Evolutionary conservation across 1,140 invertebrate genomes (phyloP).

Genomic region (Achroia grisella): DNA sequence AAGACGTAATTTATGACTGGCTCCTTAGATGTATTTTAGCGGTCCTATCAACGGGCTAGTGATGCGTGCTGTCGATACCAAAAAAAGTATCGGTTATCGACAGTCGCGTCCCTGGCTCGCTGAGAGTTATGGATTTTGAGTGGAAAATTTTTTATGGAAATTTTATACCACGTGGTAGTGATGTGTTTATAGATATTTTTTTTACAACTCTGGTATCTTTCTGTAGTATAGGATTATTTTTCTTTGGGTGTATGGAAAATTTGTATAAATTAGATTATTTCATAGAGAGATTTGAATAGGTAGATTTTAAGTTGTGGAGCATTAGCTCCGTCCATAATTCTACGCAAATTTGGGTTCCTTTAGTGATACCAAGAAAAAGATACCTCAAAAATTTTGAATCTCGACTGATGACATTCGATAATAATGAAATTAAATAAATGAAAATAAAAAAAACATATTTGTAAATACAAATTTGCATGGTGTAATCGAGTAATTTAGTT

Average conservation of each 20-base stretch:
- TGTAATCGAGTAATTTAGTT: slow-evolving; percentile 16
- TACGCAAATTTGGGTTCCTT: slow-evolving; percentile 51
- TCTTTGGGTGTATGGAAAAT: slow-evolving; percentile 61
- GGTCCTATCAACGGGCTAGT: too few relatives aligned
- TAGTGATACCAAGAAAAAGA: slow-evolving; percentile 26
- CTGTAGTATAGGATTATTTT: slow-evolving; percentile 47
- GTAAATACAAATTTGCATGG: slow-evolving; percentile 45
- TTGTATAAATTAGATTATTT: slow-evolving; percentile 65
- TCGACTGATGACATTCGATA: slow-evolving; percentile 33
- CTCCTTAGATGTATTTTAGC: too few relatives aligned
- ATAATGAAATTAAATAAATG: slow-evolving; percentile 7
- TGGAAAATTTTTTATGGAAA: slow-evolving; percentile 29
- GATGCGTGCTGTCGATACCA: too few relatives aligned
- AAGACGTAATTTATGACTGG: too few relatives aligned
- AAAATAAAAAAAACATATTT: slow-evolving; percentile 20
- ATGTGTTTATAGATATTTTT: slow-evolving; percentile 28
- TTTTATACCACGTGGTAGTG: slow-evolving; percentile 45
- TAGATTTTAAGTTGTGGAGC: slow-evolving; percentile 48
- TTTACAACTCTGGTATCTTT: slow-evolving; percentile 33
- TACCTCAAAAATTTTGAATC: slow-evolving; percentile 31
- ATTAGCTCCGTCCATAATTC: slow-evolving; percentile 36
- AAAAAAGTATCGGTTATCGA: too few relatives aligned
- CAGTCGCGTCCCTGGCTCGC: too few relatives aligned
- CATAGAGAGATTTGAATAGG: slow-evolving; percentile 47
- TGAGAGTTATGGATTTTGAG: slow-evolving; percentile 8